phyloP scores from a whole-genome alignment of 2,113 vertebrate genomes.

The Zosterops pallidus region DNA sequence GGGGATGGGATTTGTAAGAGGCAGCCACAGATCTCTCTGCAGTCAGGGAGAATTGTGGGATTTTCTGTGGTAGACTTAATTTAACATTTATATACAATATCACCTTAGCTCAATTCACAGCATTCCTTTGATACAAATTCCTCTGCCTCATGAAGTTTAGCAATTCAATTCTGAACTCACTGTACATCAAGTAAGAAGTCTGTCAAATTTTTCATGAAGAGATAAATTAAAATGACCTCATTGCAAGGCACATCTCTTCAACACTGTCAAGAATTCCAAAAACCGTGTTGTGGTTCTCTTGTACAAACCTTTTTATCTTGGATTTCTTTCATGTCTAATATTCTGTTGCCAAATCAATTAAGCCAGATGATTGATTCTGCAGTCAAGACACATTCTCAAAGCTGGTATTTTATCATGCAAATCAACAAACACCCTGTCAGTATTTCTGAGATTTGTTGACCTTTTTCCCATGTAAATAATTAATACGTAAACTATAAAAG shows the following conservation, averaged over 20 bases:
- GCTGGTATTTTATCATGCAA: not conserved
- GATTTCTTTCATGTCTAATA: not conserved
- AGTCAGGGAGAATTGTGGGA: not conserved
- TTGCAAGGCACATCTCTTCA: not conserved
- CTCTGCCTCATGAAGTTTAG: not conserved
- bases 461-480: not conserved
- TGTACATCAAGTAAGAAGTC: not conserved
- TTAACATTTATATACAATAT: not conserved
- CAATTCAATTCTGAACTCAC: not conserved
- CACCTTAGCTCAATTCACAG: not conserved
- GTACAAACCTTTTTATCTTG: not conserved
- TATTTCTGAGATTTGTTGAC: constrained; percentile 1
- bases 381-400: not conserved
- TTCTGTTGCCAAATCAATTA: constrained; percentile 17
- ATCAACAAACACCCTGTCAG: not conserved
- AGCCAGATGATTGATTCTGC: not conserved
- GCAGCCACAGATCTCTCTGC: not conserved
- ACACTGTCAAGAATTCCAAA: not conserved
- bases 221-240: not conserved
- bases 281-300: not conserved
- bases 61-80: not conserved
- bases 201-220: not conserved
- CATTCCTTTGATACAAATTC: not conserved
- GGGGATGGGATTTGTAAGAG: not conserved
- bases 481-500: not conserved